A percentile compares a stretch with the other conserved stretches of the same genome.
phyloP scores from a whole-genome alignment of 2,888 invertebrate genomes.

The Caenorhabditis imperialis region DNA sequence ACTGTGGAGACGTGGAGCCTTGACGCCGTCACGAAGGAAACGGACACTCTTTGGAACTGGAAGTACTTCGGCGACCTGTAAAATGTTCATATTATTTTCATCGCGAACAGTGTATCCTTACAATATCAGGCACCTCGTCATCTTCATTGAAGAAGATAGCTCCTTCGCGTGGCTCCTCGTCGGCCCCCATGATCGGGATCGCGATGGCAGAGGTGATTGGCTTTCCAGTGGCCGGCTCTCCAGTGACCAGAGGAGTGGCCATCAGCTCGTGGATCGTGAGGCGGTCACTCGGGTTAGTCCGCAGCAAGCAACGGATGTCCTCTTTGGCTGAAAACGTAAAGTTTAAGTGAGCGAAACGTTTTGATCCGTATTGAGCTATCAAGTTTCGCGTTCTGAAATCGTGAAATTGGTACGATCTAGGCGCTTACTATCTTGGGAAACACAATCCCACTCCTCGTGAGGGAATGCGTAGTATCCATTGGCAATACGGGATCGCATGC shows the following conservation, averaged over 20 bases:
- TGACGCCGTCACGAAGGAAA: slow-evolving; percentile 71
- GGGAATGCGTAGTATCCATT: slow-evolving; percentile 98
- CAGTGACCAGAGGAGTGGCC: slow-evolving; percentile 67
- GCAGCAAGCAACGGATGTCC: slow-evolving; percentile 69
- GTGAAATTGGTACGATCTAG: slow-evolving; percentile 35
- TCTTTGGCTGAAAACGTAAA: slow-evolving; percentile 72
- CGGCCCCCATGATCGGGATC: slow-evolving; percentile 52
- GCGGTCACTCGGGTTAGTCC: slow-evolving; percentile 73
- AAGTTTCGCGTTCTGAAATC: slow-evolving; percentile 27
- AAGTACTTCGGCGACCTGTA: slow-evolving; percentile 49
- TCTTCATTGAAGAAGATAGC: slow-evolving; percentile 34
- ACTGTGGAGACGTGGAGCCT: slow-evolving; percentile 73
- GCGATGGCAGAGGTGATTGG: slow-evolving; percentile 44
- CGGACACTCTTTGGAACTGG: slow-evolving; percentile 67
- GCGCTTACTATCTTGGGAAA: slow-evolving; percentile 86
- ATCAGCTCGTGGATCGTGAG: slow-evolving; percentile 74
- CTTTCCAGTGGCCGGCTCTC: slow-evolving; percentile 44
- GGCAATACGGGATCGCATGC: slow-evolving; percentile 96
- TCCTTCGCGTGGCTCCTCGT: slow-evolving; percentile 36
- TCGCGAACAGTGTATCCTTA: background rate
- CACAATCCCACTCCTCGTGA: slow-evolving; percentile 93
- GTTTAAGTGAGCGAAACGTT: slow-evolving; percentile 19
- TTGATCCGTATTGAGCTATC: slow-evolving; percentile 16
- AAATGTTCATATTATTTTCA: background rate
- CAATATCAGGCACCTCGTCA: slow-evolving; percentile 48